Base-by-base conservation (phyloP, 2,113 vertebrate genomes). In the Eublepharis macularius region DNA sequence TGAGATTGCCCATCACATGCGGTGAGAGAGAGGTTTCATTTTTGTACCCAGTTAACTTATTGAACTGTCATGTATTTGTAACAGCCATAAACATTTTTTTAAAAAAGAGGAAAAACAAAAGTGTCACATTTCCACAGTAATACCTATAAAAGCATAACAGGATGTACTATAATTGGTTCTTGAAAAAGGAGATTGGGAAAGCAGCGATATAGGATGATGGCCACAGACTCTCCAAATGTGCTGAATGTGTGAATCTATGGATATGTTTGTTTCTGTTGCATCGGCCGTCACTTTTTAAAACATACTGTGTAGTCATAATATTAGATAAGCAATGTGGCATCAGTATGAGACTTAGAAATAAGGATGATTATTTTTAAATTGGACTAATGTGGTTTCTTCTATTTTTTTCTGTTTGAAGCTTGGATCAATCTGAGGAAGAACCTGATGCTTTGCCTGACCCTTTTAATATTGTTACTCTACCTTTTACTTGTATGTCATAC, bases 401-500 rank as follows among this genome's bases (percentile, higher is more conserved):
- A 49, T 54, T n/a, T 36, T 41, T 47, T n/a, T 47, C 4, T 90
- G 90, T 54, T 21, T 91, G 57, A 89, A 97, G 96, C 84, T 92
- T 74, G 60, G 94, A 95, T 66, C 89, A 29, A 13, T 86, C 86
- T 0, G 96, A 97, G 88, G 95, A 96, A 77, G 92, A 93, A n/a
- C 88, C 87, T 87, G 92, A 84, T 93, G 90, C n/a, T 0, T 91
- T 93, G 90, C 96, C 91, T 8, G 94, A 94, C 79, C 93, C 92
- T 5, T 86, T 92, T 86, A 93, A 91, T 85, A 96, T 96, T 39
- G 80, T 97, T 83, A 96, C 98, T 49, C 94, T 98, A 79, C 97
- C 98, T 83, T 94, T 97, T 88, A 96, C 94, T 36, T 97, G 97
- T 90, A 93, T 97, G 69, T 97, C 97, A 81, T 95, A 97, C 93